Evolutionary conservation across 2,113 vertebrate species (phyloP), one percentile per base, ranked within the genome.

Genomic region (Hyperopisus bebe): DNA sequence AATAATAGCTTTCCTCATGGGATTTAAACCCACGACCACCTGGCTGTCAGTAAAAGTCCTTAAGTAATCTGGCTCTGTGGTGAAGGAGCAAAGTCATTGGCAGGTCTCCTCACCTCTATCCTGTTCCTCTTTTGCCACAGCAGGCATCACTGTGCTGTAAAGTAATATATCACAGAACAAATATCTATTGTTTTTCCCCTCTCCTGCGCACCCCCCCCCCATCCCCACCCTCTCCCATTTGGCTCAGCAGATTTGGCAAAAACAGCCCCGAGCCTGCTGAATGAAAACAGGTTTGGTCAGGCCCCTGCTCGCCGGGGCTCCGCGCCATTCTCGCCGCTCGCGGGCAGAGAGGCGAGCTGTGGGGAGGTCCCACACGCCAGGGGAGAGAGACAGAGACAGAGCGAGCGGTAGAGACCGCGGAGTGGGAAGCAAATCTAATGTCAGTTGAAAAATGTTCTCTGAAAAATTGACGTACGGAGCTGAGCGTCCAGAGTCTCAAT

Each of bases 221-320:
- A 86, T 62, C 35, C 66, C 35, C 70, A 31, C 66, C 39, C 82
- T 77, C 62, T 91, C 91, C 93, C 50, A 1, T 66, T 88, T 88
- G 48, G 48, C 92, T 92, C 93, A 90, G 93, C 44, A 70, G 93
- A 93, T 94, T 92, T 94, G 93, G 92, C 92, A 94, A 90, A 91
- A 94, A 89, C 91, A 92, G 91, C 91, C 77, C 0, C 85, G 89
- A 89, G 91, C 90, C 24, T 91, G 48, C 91, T 90, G 90, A 94
- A 93, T 93, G 91, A 93, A 95, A 93, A 93, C 94, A 92, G 93
- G 90, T 90, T 88, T 82, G 90, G 80, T 88, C 90, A 90, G 87
- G 90, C 82, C 83, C 48, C 5, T 17, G 17, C 87, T 66, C 35
- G 24, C 87, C 42, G 55, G 87, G 35, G 19, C 35, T 44, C 35